Evolutionary conservation across 2,797 vertebrate genomes (phyloP).

Genomic region (Hirundo rustica): DNA sequence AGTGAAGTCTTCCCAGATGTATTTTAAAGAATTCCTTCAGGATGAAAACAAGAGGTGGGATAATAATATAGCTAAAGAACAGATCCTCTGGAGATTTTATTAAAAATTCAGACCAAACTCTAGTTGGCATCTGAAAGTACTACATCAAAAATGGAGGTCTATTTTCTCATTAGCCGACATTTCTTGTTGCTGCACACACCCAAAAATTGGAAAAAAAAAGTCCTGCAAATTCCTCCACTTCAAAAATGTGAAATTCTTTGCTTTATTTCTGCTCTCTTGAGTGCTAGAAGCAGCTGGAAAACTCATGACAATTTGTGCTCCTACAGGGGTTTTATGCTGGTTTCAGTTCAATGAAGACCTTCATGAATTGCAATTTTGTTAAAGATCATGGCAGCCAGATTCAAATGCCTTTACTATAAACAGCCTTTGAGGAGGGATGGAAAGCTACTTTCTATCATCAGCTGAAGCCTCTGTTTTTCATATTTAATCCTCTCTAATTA

Average conservation of each 20-base stretch:
- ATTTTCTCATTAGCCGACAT: not conserved
- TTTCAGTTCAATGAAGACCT: not conserved
- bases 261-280: not conserved
- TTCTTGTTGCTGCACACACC: not conserved
- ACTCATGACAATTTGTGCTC: not conserved
- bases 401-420: not conserved
- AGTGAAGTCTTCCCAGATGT: not conserved
- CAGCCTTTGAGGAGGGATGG: not conserved
- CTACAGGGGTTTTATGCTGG: not conserved
- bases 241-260: not conserved
- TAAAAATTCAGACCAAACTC: not conserved
- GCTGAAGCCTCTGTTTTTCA: not conserved
- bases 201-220: not conserved
- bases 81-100: not conserved
- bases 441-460: not conserved
- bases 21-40: not conserved
- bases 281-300: not conserved
- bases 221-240: not conserved
- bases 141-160: not conserved
- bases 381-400: not conserved
- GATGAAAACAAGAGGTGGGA: not conserved
- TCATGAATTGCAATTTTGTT: not conserved
- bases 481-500: conserved; percentile 6
- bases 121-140: not conserved
- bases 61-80: not conserved